Evolutionary conservation across 2,797 vertebrate genomes (phyloP).

Genomic region (Betta splendens): DNA sequence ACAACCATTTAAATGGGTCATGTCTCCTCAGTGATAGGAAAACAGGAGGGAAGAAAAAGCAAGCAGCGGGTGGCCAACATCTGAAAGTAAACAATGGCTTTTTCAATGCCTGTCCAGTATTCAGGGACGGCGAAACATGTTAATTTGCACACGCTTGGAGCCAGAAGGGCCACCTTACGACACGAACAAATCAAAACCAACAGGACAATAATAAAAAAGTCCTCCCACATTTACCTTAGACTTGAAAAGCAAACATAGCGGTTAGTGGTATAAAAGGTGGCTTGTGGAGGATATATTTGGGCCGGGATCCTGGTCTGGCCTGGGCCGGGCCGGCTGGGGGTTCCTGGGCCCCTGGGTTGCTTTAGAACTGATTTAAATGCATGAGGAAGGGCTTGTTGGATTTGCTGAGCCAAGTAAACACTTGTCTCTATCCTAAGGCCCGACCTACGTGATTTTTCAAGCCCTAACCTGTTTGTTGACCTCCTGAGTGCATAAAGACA

Average conservation of each 20-base stretch:
- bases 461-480: constrained; percentile 45
- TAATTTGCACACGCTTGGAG: constrained; percentile 76
- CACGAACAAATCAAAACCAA: constrained; percentile 38
- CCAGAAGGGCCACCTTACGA: constrained; percentile 27
- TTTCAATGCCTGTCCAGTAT: constrained; percentile 83
- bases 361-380: constrained; percentile 81
- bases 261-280: constrained; percentile 32
- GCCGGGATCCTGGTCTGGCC: too few species aligned
- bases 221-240: constrained; percentile 28
- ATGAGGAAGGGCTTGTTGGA: constrained; percentile 48
- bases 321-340: constrained; percentile 53
- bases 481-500: constrained; percentile 26
- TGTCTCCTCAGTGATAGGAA: constrained; percentile 79
- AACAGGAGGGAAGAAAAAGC: constrained; percentile 77
- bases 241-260: constrained; percentile 42
- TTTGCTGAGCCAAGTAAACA: constrained; percentile 74
- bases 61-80: constrained; percentile 78
- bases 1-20: constrained; percentile 88
- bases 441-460: constrained; percentile 65
- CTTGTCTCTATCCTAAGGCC: constrained; percentile 71
- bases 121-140: constrained; percentile 80
- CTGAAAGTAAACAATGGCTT: constrained; percentile 81
- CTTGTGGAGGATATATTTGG: constrained; percentile 58
- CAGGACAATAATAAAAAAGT: background rate
- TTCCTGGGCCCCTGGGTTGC: constrained; percentile 58